Evolutionary conservation across 2,113 vertebrate species (phyloP).

Genomic region (Pteropus alecto): DNA sequence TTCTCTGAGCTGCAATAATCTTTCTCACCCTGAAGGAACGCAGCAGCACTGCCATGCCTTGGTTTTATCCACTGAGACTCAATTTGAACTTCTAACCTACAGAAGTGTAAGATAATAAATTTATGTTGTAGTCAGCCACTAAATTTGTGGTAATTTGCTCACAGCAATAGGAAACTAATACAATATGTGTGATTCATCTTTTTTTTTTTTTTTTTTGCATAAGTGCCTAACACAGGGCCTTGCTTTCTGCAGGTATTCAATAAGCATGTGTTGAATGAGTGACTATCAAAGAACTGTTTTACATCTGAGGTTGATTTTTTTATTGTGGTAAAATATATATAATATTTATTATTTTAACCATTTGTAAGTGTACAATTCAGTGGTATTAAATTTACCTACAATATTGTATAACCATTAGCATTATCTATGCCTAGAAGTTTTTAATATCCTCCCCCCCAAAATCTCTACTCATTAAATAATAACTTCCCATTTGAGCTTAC

Average conservation of each 20-base stretch:
- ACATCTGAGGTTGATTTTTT: neutral
- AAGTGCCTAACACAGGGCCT: neutral
- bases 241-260: neutral
- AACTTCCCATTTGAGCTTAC: neutral
- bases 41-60: neutral
- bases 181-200: neutral
- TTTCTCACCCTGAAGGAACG: neutral
- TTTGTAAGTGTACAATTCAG: neutral
- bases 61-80: neutral
- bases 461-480: neutral
- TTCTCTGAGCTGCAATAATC: neutral
- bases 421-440: neutral
- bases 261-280: neutral
- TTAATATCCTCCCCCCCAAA: neutral
- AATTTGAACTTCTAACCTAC: neutral
- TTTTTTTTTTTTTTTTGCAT: neutral
- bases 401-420: neutral
- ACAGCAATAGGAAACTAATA: neutral
- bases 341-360: neutral
- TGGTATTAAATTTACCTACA: neutral
- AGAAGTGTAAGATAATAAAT: neutral
- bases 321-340: neutral
- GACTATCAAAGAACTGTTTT: neutral
- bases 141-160: neutral
- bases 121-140: neutral